Conservation (phyloP, 2,797 vertebrate genomes). For the Anguilla marmorata region DNA sequence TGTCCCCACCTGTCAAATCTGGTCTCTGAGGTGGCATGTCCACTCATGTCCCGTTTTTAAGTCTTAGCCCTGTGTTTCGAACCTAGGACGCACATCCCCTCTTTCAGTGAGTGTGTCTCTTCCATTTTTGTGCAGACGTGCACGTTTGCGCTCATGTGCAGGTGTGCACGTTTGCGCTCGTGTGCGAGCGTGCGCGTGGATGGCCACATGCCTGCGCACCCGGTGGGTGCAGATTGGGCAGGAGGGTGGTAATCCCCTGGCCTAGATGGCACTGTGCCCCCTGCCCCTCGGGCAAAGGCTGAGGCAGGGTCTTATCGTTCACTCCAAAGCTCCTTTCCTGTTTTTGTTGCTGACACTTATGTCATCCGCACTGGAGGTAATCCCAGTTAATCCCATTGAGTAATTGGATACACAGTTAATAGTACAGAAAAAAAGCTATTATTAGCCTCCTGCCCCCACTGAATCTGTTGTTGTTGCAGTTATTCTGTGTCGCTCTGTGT, state of each 20-base stretch:
- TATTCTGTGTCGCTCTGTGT: not conserved
- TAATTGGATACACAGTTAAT: constrained; percentile 35
- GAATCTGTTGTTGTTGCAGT: not conserved
- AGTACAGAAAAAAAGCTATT: not conserved
- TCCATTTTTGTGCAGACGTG: not conserved
- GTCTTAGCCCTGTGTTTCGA: not conserved
- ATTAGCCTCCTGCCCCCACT: constrained; percentile 1
- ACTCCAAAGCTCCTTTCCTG: constrained; percentile 32
- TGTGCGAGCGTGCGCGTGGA: not conserved
- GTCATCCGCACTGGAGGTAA: constrained; percentile 1
- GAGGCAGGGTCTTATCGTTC: not conserved
- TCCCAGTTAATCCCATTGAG: constrained; percentile 35
- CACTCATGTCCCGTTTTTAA: not conserved
- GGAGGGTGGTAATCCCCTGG: not conserved
- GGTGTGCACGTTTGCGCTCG: not conserved
- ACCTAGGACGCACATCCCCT: not conserved
- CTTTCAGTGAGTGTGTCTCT: not conserved
- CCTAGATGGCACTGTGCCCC: not conserved
- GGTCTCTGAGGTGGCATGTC: not conserved
- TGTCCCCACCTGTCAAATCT: not conserved
- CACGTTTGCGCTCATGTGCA: not conserved
- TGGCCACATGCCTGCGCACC: not conserved
- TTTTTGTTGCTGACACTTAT: constrained; percentile 31
- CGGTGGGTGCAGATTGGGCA: not conserved
- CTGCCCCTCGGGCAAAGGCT: not conserved